These are phyloP conservation scores for Amphipoea lucens DNA, from an alignment of 2,888 invertebrate genomes.

Conservation along the genomic window DNA sequence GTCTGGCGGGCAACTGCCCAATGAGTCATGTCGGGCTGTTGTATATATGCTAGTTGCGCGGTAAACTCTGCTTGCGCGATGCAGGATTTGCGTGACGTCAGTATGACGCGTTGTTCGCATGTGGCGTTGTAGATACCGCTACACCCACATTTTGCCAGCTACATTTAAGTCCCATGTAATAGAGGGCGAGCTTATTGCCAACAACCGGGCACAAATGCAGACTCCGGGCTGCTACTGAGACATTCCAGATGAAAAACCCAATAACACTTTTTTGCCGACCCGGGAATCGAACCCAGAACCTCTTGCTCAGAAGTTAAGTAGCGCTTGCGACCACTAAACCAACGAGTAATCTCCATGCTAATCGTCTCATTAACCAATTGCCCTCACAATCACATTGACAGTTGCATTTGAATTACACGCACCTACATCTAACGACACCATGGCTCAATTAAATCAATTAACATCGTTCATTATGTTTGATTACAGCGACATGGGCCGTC, in stretches of 20 bases:
- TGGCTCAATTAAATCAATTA: constrained; percentile 61
- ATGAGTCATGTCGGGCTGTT: no score
- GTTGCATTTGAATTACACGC: constrained; percentile 32
- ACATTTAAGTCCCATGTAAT: no score
- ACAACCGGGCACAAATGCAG: no score
- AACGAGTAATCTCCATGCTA: background rate
- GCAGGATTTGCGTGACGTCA: no score
- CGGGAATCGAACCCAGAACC: background rate
- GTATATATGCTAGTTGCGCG: no score
- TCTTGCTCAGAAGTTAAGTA: background rate
- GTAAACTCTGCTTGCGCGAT: no score
- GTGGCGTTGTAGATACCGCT: no score
- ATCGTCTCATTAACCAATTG: background rate
- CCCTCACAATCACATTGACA: constrained; percentile 15
- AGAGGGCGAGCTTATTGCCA: no score
- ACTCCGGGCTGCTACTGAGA: background rate
- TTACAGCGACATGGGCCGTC: constrained; percentile 41
- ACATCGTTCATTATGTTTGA: constrained; percentile 58
- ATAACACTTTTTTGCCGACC: background rate
- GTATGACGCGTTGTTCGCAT: no score
- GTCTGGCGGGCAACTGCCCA: no score
- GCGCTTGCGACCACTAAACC: background rate
- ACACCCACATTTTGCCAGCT: no score
- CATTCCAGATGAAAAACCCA: background rate
- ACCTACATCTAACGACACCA: constrained; percentile 17